Percentiles rank a stretch among this genome's conserved stretches.
Evolutionary conservation across 2,113 vertebrate genomes (phyloP).

Genomic region (Carollia perspicillata): DNA sequence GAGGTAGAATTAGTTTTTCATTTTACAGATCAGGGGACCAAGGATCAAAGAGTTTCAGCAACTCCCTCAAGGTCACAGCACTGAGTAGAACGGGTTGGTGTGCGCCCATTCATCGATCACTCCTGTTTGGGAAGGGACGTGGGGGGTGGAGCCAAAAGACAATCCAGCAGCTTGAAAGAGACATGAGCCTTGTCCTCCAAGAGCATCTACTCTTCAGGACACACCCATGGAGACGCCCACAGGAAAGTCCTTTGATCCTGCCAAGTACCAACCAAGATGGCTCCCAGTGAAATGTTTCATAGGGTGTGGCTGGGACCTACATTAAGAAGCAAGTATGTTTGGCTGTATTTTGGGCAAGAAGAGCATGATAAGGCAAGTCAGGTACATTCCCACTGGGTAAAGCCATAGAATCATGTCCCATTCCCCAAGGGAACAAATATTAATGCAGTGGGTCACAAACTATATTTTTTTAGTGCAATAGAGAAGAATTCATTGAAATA

Average conservation of each 20-base stretch:
- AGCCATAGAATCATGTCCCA: background rate
- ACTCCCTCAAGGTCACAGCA: background rate
- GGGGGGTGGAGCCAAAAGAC: background rate
- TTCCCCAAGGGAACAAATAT: background rate
- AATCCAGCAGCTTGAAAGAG: background rate
- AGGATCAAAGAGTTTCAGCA: constrained; percentile 34
- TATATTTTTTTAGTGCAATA: background rate
- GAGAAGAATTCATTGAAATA: background rate
- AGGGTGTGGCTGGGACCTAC: background rate
- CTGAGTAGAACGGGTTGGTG: background rate
- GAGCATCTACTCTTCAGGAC: background rate
- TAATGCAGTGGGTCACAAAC: background rate
- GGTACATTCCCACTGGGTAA: background rate
- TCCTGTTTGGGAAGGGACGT: background rate
- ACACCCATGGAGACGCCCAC: background rate
- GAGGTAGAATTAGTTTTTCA: background rate
- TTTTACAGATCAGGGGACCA: background rate
- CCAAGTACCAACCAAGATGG: background rate
- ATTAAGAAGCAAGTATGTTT: background rate
- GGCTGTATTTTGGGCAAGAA: background rate
- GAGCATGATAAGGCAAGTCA: background rate
- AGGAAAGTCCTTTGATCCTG: background rate
- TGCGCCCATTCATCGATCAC: background rate
- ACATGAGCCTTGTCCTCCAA: background rate
- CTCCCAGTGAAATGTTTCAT: background rate